These are phyloP conservation scores for Chrysopilus asiliformis DNA, from an alignment of 2,888 invertebrate genomes.

Conservation along the genomic window DNA sequence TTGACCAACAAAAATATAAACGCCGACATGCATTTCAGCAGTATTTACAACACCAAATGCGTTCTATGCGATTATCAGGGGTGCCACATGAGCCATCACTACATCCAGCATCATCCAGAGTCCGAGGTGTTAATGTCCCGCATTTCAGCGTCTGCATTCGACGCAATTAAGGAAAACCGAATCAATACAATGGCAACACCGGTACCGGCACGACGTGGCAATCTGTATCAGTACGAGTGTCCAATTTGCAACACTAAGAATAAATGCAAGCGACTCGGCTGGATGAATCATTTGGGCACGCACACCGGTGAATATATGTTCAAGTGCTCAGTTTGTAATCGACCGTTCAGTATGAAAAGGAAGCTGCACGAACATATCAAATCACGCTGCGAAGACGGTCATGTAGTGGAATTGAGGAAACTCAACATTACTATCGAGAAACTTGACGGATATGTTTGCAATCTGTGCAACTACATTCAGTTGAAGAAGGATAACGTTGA, in stretches of 20 bases:
- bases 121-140: constrained; percentile 52
- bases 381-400: constrained; percentile 2
- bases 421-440: neutral
- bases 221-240: constrained; percentile 20
- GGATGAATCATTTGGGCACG: constrained; percentile 53
- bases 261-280: constrained; percentile 15
- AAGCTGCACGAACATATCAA: constrained; percentile 15
- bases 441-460: constrained; percentile 48
- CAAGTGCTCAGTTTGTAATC: constrained; percentile 46
- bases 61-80: constrained; percentile 20
- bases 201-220: too few species aligned
- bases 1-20: constrained; percentile 16
- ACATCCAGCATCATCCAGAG: constrained; percentile 47
- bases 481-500: constrained; percentile 45
- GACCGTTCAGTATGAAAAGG: constrained; percentile 8
- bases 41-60: constrained; percentile 20
- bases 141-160: constrained; percentile 36
- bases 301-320: constrained; percentile 71
- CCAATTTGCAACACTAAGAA: constrained; percentile 25
- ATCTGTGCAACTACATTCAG: constrained; percentile 61
- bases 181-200: too few species aligned
- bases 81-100: constrained; percentile 44
- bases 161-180: too few species aligned
- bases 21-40: constrained; percentile 25
- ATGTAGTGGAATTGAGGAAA: constrained; percentile 2